Conservation (phyloP, 2,113 vertebrate species). For the Halcyon malimbica region DNA sequence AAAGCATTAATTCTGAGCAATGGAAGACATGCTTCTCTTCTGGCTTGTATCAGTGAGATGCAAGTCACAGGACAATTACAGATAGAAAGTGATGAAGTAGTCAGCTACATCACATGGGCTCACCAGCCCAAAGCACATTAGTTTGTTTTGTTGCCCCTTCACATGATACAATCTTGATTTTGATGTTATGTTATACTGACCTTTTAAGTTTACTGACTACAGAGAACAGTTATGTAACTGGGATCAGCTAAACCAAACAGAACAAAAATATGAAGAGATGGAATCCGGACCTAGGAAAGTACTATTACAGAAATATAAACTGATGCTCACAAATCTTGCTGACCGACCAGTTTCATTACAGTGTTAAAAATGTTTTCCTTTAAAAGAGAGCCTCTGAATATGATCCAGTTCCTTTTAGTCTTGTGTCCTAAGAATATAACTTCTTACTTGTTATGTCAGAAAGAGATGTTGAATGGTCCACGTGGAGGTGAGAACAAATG, state of each 20-base stretch:
- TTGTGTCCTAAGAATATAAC: neutral
- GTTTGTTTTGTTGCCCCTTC: neutral
- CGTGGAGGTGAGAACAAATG: conserved; percentile 20
- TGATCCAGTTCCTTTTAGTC: neutral
- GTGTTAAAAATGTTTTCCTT: neutral
- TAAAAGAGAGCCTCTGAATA: neutral
- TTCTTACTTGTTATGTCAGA: neutral
- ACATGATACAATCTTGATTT: neutral
- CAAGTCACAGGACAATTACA: neutral
- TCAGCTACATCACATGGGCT: neutral
- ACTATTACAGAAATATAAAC: neutral
- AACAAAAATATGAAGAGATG: neutral
- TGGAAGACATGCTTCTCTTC: neutral
- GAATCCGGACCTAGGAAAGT: neutral
- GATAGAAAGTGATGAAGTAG: neutral
- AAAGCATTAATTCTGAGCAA: neutral
- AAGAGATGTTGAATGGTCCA: neutral
- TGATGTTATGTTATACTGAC: conserved; percentile 6
- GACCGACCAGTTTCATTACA: neutral
- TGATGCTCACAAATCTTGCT: neutral
- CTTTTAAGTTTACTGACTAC: conserved; percentile 33
- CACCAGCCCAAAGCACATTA: neutral
- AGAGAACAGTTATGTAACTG: conserved; percentile 7
- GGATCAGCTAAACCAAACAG: conserved; percentile 10
- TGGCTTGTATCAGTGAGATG: neutral